Conservation (phyloP, 2,888 invertebrate genomes). For the Eucera pruinosa region DNA sequence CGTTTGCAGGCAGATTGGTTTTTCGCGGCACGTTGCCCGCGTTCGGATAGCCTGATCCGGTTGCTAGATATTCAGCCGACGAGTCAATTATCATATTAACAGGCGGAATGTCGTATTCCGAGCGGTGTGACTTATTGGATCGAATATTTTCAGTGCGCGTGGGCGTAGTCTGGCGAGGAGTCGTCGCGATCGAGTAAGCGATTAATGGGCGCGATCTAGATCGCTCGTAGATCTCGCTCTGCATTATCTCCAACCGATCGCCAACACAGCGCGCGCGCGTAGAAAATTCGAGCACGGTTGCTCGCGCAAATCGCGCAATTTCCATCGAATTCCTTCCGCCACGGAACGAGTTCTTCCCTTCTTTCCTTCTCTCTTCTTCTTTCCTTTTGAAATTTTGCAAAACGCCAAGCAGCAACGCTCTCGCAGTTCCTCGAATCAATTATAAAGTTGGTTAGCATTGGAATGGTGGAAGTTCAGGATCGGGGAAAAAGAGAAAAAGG, state of each 20-base stretch:
- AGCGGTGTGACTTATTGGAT: constrained; percentile 35
- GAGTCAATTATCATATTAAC: constrained; percentile 65
- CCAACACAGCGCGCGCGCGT: too few relatives aligned
- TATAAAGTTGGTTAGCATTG: constrained; percentile 3
- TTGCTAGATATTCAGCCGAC: constrained; percentile 43
- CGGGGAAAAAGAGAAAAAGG: constrained; percentile 22
- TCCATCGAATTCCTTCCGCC: constrained; percentile 3
- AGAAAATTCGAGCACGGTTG: background rate
- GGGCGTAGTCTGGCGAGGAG: constrained; percentile 52
- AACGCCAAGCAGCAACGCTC: background rate
- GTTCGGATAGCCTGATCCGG: constrained; percentile 32
- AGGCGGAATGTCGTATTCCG: constrained; percentile 42
- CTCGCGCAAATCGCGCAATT: background rate
- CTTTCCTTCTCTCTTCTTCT: background rate
- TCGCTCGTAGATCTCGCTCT: constrained; percentile 49
- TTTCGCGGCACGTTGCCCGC: constrained; percentile 5
- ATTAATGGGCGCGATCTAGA: constrained; percentile 62
- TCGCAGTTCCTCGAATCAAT: background rate
- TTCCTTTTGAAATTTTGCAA: too few relatives aligned
- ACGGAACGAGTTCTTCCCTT: background rate
- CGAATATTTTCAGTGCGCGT: constrained; percentile 55
- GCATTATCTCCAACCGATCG: constrained; percentile 47
- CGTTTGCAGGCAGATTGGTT: background rate
- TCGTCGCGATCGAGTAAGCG: constrained; percentile 66
- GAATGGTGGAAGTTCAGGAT: constrained; percentile 10